These are phyloP conservation scores for Micropterix aruncella DNA, from an alignment of 2,888 invertebrate genomes.

Conservation along the genomic window DNA sequence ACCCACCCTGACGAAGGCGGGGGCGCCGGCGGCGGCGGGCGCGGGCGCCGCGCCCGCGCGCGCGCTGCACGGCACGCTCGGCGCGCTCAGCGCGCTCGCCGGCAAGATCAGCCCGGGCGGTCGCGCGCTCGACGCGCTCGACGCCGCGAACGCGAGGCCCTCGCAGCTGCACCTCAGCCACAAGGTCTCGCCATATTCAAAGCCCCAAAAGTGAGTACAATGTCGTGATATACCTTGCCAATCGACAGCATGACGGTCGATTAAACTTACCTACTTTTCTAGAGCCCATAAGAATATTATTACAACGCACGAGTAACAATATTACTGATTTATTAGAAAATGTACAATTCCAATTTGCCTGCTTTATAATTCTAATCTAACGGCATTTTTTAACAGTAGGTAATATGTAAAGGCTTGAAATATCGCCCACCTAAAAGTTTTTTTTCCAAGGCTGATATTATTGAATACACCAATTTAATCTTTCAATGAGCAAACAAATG, in stretches of 20 bases:
- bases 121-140: conserved; percentile 28
- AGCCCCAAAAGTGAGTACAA: conserved; percentile 32
- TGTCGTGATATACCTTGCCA: not conserved
- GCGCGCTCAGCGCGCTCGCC: conserved; percentile 77
- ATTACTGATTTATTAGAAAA: no score
- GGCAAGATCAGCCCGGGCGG: conserved; percentile 79
- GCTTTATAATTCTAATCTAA: no score
- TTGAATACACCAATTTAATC: no score
- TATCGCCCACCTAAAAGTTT: no score
- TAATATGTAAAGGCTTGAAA: no score
- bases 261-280: no score
- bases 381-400: no score
- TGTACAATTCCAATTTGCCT: no score
- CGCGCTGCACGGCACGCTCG: conserved; percentile 47
- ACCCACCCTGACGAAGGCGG: conserved; percentile 27
- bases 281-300: no score
- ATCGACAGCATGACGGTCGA: not conserved
- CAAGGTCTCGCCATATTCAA: conserved; percentile 36
- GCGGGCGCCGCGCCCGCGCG: conserved; percentile 9
- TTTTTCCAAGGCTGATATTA: no score
- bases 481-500: no score
- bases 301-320: no score
- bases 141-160: conserved; percentile 55
- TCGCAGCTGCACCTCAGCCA: conserved; percentile 37
- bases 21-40: conserved; percentile 57